A percentile compares a stretch with the other conserved stretches of the same genome.
These are phyloP conservation scores for Mareca penelope DNA, from an alignment of 2,797 vertebrate genomes.

Conservation along the genomic window DNA sequence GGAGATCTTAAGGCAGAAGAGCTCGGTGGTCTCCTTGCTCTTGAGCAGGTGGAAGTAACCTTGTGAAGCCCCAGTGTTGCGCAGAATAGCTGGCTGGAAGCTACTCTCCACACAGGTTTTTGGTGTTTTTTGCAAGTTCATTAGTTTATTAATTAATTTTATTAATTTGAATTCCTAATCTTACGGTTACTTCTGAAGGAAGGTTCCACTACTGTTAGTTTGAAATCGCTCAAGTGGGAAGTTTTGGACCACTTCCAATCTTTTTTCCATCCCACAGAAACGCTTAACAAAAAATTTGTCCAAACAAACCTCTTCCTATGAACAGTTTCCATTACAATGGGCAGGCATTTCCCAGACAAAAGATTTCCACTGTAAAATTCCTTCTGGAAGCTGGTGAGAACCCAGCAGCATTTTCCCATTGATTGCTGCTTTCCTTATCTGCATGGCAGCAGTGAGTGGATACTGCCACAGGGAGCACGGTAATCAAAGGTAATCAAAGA, in stretches of 20 bases:
- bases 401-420: slow-evolving; percentile 31
- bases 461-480: accelerated
- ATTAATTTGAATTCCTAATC: not conserved
- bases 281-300: slow-evolving; percentile 21
- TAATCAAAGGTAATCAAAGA: accelerated
- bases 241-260: not conserved
- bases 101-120: not conserved
- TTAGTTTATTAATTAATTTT: not conserved
- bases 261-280: slow-evolving; percentile 22
- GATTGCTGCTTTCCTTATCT: not conserved
- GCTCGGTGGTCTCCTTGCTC: not conserved
- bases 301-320: slow-evolving; percentile 62
- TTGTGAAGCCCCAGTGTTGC: not conserved
- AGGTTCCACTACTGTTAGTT: not conserved
- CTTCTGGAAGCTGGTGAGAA: not conserved
- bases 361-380: slow-evolving; percentile 45
- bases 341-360: slow-evolving; percentile 46
- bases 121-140: not conserved
- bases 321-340: slow-evolving; percentile 27
- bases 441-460: not conserved
- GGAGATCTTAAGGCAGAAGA: not conserved
- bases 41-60: not conserved
- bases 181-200: not conserved
- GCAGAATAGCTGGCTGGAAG: not conserved
- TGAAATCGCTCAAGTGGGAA: not conserved